A percentile compares a stretch with the other conserved stretches of the same genome.
Conservation (phyloP, 1,140 invertebrate genomes). For the Papilio dardanus region DNA sequence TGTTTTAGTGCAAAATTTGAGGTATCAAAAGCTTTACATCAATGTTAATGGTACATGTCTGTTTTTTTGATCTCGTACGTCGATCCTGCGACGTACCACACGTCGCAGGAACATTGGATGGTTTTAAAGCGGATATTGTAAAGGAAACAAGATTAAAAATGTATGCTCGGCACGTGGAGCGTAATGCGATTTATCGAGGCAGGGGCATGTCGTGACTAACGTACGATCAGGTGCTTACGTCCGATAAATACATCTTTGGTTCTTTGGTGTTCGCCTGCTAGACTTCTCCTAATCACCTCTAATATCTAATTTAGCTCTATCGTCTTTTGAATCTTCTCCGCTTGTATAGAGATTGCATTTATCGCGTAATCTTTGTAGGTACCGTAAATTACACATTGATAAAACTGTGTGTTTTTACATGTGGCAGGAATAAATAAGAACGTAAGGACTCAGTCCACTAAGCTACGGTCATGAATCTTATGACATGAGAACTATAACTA, state of each 20-base stretch:
- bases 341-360: background rate
- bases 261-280: conserved; percentile 52
- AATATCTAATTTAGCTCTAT: background rate
- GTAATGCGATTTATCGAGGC: conserved; percentile 80
- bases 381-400: background rate
- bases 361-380: background rate
- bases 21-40: background rate
- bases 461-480: no score
- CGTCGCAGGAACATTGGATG: conserved; percentile 45
- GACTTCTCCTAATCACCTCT: conserved; percentile 11
- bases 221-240: conserved; percentile 53
- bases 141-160: conserved; percentile 81
- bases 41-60: background rate
- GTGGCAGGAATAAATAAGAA: no score
- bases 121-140: conserved; percentile 74
- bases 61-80: conserved; percentile 37
- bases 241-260: conserved; percentile 65
- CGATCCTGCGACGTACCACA: conserved; percentile 48
- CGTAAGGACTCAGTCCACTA: background rate
- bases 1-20: background rate
- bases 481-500: no score
- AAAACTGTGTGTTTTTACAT: no score
- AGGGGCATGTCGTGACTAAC: conserved; percentile 71
- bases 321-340: background rate
- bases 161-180: conserved; percentile 77